Base-by-base conservation (phyloP, 2,888 invertebrate genomes). In the Rhodophaea formosa region DNA sequence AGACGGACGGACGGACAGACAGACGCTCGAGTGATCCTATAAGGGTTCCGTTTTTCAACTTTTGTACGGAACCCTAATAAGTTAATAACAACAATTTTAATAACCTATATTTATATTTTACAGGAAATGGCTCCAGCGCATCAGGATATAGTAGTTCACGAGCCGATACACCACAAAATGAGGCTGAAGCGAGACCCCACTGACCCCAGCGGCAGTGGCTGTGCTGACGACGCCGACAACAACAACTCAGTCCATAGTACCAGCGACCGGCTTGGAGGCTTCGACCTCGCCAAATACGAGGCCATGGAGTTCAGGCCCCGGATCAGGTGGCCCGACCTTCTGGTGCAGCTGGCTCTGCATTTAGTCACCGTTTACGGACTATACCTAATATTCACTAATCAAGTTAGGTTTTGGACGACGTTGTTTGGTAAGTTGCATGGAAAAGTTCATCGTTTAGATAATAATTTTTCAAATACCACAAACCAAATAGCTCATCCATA, bases 241-340 rank as follows among this genome's bases (percentile, higher is more conserved):
- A 86, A 87, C 64, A 83, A 86, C 59, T 68, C 75, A 67, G 76
- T 78, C 61, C 55, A 72, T 32, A 66, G 78, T 7, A 2, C 2
- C 46, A 71, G 70, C 76, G 67, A 60, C 52, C 74, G 69, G 75
- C 79, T 74, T 43, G 72, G 74, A 69, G 84, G 84, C 56, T 91
- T 91, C 64, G 86, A 91, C 59, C 62, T 91, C 59, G 74, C 67
- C 58, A 74, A 81, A 67, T 91, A 86, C 71, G 88, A 91, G 70
- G 77, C 79, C 17, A 82, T 86, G 73, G 82, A 88, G 62, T 96
- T 95, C 69, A 86, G 81, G 60, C 91, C 96, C 2, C 84, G 85
- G 66, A 93, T 95, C 59, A 92, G 93, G 77, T 96, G 96, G 96
- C 95, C 94, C 0, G 96, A 96, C 78, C 84, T 96, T 1, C 75